Base-by-base conservation (phyloP, 2,113 vertebrate genomes). In the Rhabdomys dilectus region DNA sequence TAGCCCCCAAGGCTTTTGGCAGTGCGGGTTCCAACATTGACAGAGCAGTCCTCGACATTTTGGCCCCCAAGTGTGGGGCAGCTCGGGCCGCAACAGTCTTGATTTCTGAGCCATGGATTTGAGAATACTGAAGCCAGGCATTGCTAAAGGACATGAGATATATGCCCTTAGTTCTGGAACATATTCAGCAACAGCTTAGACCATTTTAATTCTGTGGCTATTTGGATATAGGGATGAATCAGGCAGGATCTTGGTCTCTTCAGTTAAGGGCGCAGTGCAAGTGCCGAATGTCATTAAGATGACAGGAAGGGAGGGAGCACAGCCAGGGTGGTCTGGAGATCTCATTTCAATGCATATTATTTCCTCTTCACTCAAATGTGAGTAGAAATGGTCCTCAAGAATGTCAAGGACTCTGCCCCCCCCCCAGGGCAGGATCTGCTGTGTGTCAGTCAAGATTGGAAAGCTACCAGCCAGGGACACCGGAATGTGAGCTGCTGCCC, bases 81-180 rank as follows among this genome's bases (percentile, higher is more conserved):
- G n/a, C n/a, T n/a, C n/a, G n/a, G n/a, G n/a, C n/a, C n/a, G n/a
- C n/a, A n/a, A n/a, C n/a, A n/a, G n/a, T n/a, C 75, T 97, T 29
- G 72, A 36, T 62, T 96, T 96, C 89, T 97, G 95, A 97, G 95
- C 66, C 39, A n/a, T 88, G 91, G 80, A 77, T 97, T 97, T 88
- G 96, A 97, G 96, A 97, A 88, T 91, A 94, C 95, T 42, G 94
- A 90, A 96, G 95, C 70, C 85, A 84, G 95, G n/a, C n/a, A 3
- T 26, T 82, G 98, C 72, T 96, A 95, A 88, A 96, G 93, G 75
- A 95, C 94, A 92, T 96, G 93, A 82, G 95, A 92, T 91, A 73
- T 97, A 98, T 97, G 96, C 91, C 97, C 98, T 96, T 75, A 94
- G 34, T 90, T 98, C 95, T 93, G 97, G 89, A 97, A 97, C 93